These are phyloP conservation scores for Parazoanthus darwini DNA, from an alignment of 92 coral and sea anemone genomes.

Conservation along the genomic window DNA sequence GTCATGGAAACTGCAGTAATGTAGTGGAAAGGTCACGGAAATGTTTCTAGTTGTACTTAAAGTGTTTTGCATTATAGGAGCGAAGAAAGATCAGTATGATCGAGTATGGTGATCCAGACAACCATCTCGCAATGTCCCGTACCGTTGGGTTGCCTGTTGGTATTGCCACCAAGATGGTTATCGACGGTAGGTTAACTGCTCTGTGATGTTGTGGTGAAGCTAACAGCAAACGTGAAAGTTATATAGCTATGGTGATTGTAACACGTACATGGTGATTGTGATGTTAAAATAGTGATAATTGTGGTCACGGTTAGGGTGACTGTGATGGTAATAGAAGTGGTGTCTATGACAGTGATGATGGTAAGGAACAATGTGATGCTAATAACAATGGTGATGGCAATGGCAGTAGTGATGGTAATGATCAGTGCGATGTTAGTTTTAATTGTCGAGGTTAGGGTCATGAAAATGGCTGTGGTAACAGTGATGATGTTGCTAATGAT, in stretches of 20 bases:
- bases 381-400: not conserved
- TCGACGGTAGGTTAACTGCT: conserved; percentile 71
- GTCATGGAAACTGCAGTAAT: no score
- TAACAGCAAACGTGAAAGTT: not conserved
- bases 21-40: no score
- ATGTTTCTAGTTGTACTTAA: no score
- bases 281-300: no score
- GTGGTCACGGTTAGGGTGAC: not conserved
- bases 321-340: no score
- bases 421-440: not conserved
- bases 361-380: not conserved
- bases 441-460: not conserved
- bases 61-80: conserved; percentile 59
- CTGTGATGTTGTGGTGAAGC: not conserved
- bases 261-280: no score
- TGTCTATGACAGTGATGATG: not conserved
- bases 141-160: conserved; percentile 91
- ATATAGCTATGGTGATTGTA: no score
- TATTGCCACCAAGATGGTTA: conserved; percentile 87
- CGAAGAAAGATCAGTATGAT: conserved; percentile 87
- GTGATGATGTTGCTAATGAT: not conserved
- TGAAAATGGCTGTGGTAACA: not conserved
- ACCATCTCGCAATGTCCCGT: conserved; percentile 88
- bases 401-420: not conserved
- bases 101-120: conserved; percentile 77